These are phyloP conservation scores for honey bee (Apis mellifera) DNA, from an alignment of 1,140 invertebrate genomes.

Conservation along the genomic window DNA sequence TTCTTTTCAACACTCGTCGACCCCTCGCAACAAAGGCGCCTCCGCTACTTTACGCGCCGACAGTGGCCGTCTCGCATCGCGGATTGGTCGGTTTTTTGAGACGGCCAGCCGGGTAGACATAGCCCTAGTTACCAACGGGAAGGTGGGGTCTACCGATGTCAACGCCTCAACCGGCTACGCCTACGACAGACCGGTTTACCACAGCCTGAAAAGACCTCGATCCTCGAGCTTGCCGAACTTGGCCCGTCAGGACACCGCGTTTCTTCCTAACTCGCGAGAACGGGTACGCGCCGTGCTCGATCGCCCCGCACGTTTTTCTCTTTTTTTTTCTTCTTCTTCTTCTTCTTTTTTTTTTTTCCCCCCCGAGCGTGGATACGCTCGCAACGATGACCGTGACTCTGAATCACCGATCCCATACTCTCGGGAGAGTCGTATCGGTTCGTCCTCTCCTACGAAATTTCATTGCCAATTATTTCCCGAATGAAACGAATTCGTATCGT, in stretches of 20 bases:
- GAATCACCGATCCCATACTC: too few species aligned
- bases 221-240: not conserved
- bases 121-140: constrained; percentile 78
- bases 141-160: constrained; percentile 72
- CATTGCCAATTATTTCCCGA: too few species aligned
- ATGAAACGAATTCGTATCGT: too few species aligned
- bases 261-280: not conserved
- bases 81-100: constrained; percentile 81
- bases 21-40: constrained; percentile 64
- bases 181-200: constrained; percentile 73
- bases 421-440: too few species aligned
- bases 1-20: constrained; percentile 54
- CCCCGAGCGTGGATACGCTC: too few species aligned
- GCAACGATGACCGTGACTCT: too few species aligned
- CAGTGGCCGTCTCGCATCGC: constrained; percentile 81
- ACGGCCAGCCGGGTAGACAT: constrained; percentile 77
- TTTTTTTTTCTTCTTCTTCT: too few species aligned
- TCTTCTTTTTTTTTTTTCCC: too few species aligned
- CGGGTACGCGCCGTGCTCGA: too few species aligned
- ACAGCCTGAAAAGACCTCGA: constrained; percentile 65
- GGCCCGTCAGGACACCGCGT: too few species aligned
- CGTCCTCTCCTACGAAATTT: too few species aligned
- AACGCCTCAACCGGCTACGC: constrained; percentile 76
- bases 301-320: too few species aligned
- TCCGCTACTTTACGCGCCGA: constrained; percentile 76